Evolutionary conservation across 2,797 vertebrate genomes (phyloP), one percentile per base, ranked within the genome.

Genomic region (Nannoperca australis): DNA sequence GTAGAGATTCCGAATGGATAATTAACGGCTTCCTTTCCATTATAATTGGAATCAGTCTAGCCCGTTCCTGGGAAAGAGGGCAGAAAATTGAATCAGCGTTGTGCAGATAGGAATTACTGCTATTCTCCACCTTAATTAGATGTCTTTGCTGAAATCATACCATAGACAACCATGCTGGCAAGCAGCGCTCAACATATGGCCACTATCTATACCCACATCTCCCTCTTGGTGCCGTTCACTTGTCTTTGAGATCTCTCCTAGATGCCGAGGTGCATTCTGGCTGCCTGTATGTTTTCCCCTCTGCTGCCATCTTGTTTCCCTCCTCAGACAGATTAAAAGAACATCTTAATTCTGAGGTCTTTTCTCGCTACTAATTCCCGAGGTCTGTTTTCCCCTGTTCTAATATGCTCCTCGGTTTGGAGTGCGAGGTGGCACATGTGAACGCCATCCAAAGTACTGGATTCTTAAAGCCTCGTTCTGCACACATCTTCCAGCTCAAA

Each of bases 101-200:
- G 83, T 90, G 80, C 88, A 86, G 90, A 93, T 84, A 84, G 84
- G 92, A 92, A 94, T 91, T 78, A 81, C 76, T 60, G 79, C 81
- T 81, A 90, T 94, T 92, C 88, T 90, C 87, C 80, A 83, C 86
- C 89, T 94, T 93, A 95, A 95, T 95, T 94, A 93, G 92, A 93
- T 75, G 79, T 88, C 82, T 90, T 90, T 87, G 82, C 85, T 86
- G 61, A 88, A 91, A 88, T 86, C 87, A 80, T 84, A 87, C 79
- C 88, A 88, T 77, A 75, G 79, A 90, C 91, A 90, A 74, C 87
- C 82, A 75, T 47, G 77, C 84, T 86, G 88, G 80, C 91, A 89
- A 76, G 79, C 82, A 73, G 66, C 59, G 3, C 74, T 84, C 82
- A 91, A 86, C 93, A 94, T 95, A 94, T 95, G 93, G 92, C 87